Evolutionary conservation across 2,113 vertebrate species (phyloP).

Genomic region (Edolisoma coerulescens): DNA sequence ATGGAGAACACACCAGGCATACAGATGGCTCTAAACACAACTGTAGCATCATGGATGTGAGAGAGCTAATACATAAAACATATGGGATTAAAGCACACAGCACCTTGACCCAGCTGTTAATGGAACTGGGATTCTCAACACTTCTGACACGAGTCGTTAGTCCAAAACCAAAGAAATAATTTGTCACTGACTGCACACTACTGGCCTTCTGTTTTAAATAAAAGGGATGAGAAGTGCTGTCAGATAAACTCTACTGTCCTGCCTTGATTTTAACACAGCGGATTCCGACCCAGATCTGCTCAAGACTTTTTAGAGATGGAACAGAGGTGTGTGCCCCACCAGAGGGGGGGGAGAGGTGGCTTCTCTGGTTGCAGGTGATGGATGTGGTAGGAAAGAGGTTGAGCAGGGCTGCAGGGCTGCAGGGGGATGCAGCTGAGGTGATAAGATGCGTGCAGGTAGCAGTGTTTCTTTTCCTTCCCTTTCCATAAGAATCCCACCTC

Average conservation of each 20-base stretch:
- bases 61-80: slow-evolving; percentile 19
- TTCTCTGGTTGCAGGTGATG: accelerated
- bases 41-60: background rate
- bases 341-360: background rate
- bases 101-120: background rate
- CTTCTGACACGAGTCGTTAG: background rate
- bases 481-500: background rate
- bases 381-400: background rate
- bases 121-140: background rate
- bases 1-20: background rate
- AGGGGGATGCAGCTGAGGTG: background rate
- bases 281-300: background rate
- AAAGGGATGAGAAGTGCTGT: background rate
- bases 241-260: background rate
- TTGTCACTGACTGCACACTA: background rate
- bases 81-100: background rate
- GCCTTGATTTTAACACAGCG: background rate
- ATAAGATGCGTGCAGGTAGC: background rate
- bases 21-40: background rate
- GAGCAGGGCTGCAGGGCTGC: background rate
- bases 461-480: background rate
- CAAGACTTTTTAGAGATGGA: background rate
- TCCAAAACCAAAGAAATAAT: slow-evolving; percentile 17
- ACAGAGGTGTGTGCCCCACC: background rate
- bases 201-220: background rate